phyloP scores from a whole-genome alignment of 2,113 vertebrate genomes.

The Phalacrocorax pelagicus region DNA sequence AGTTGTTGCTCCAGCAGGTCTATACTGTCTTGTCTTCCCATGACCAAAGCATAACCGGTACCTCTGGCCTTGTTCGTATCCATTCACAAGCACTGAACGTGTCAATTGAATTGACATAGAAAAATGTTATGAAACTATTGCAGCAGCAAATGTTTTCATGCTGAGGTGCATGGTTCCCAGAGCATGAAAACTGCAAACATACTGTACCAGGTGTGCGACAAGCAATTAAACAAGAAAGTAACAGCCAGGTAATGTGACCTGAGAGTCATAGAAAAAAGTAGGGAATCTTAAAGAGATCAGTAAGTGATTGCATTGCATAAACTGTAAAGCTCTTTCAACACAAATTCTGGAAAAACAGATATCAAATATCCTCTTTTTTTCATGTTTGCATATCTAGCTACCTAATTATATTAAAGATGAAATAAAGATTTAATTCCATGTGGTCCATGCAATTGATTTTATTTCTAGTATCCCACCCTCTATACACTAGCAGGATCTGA shows the following conservation, averaged over 20 bases:
- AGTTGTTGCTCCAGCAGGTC: neutral
- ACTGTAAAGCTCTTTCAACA: neutral
- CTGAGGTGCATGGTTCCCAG: neutral
- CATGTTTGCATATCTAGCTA: neutral
- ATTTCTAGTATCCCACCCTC: neutral
- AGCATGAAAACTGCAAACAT: neutral
- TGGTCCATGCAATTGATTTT: neutral
- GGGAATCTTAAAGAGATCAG: neutral
- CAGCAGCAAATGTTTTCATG: neutral
- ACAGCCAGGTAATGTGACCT: fast-evolving
- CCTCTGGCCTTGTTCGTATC: neutral
- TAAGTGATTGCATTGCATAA: neutral
- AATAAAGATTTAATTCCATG: neutral
- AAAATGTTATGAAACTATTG: neutral
- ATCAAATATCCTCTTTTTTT: neutral
- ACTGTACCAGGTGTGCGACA: neutral
- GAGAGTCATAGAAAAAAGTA: neutral
- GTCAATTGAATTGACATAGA: too few relatives aligned
- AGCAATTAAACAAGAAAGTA: neutral
- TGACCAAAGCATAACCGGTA: neutral
- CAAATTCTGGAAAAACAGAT: neutral
- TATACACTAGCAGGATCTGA: neutral
- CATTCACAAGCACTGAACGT: neutral
- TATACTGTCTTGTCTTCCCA: neutral
- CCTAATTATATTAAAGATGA: neutral